Evolutionary conservation across 1,140 invertebrate species (phyloP).

Genomic region (Melipona quadrifasciata): DNA sequence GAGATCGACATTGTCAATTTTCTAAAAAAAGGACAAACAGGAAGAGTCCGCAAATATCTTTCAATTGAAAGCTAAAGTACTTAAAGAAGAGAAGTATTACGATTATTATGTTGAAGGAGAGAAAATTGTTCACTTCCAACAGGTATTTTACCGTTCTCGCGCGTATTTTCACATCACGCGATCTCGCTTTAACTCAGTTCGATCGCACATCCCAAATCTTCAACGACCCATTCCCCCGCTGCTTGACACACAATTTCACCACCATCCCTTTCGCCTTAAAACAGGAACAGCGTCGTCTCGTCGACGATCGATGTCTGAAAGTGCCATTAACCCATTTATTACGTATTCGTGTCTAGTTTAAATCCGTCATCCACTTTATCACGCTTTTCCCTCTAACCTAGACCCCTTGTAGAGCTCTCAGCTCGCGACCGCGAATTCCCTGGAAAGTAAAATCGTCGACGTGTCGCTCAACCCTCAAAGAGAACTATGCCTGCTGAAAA

Average conservation of each 20-base stretch:
- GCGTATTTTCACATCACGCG: neutral
- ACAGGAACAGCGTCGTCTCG: neutral
- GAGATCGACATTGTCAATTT: neutral
- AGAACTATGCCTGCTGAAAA: neutral
- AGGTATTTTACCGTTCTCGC: too few relatives aligned
- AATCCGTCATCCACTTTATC: slow-evolving; percentile 1
- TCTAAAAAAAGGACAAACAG: neutral
- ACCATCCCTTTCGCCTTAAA: neutral
- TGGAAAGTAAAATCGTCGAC: neutral
- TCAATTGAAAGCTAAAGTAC: neutral
- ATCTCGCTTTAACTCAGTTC: neutral
- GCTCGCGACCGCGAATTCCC: slow-evolving; percentile 4
- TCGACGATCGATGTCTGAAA: slow-evolving; percentile 8
- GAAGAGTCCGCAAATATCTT: neutral
- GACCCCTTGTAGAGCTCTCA: neutral
- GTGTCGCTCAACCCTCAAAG: neutral
- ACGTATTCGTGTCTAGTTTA: slow-evolving; percentile 30
- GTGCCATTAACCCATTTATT: slow-evolving; percentile 38
- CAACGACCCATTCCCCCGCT: neutral
- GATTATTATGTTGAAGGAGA: too few relatives aligned
- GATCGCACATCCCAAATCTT: neutral
- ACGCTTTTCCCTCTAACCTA: slow-evolving; percentile 20
- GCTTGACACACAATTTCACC: neutral
- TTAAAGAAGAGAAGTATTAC: too few relatives aligned
- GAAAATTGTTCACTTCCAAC: neutral